These are phyloP conservation scores for Nemotelus pantherinus DNA, from an alignment of 2,888 invertebrate genomes.

Conservation along the genomic window DNA sequence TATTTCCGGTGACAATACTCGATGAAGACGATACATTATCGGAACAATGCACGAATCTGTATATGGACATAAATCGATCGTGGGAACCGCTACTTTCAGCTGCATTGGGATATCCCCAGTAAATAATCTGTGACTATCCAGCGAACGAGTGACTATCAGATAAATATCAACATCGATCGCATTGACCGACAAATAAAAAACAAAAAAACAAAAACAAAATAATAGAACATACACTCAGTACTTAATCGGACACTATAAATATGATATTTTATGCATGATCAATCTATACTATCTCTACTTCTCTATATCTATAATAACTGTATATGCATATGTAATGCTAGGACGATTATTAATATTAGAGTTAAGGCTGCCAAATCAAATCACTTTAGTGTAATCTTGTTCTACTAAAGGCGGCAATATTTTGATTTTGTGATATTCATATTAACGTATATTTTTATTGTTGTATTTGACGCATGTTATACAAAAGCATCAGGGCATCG, in stretches of 20 bases:
- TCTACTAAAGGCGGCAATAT: not conserved
- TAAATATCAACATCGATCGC: not conserved
- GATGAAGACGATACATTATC: constrained; percentile 63
- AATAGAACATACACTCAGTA: constrained; percentile 10
- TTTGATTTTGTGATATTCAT: constrained; percentile 37
- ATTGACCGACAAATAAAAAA: not conserved
- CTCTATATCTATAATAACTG: not conserved
- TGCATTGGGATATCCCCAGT: constrained; percentile 61
- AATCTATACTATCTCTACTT: not conserved
- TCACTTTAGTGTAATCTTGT: not conserved
- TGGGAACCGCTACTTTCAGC: constrained; percentile 65
- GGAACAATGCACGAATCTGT: constrained; percentile 62
- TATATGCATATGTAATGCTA: not conserved
- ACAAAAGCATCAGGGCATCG: not conserved
- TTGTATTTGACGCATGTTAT: not conserved
- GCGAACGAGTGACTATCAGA: not conserved
- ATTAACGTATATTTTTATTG: not conserved
- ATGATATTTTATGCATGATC: constrained; percentile 21
- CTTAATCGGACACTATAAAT: not conserved
- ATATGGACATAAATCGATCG: constrained; percentile 63
- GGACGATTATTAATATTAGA: not conserved
- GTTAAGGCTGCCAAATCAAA: not conserved
- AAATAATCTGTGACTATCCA: constrained; percentile 23
- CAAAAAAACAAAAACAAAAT: not conserved
- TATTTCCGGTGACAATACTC: constrained; percentile 63